phyloP scores from a whole-genome alignment of 2,888 invertebrate species.

The Pelosia muscerda region DNA sequence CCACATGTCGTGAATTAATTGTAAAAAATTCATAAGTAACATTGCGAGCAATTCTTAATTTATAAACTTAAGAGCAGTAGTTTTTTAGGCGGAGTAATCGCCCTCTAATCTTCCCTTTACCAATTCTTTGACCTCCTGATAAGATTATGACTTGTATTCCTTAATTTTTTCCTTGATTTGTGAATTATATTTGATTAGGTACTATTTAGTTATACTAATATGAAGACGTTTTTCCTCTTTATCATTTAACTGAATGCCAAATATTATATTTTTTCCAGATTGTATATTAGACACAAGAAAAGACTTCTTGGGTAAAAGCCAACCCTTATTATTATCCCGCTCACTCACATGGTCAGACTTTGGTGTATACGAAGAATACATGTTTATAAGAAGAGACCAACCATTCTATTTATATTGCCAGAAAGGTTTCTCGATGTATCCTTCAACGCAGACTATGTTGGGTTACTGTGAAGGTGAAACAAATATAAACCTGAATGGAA shows the following conservation, averaged over 20 bases:
- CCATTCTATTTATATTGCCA: slow-evolving; percentile 58
- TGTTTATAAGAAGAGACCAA: slow-evolving; percentile 48
- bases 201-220: neutral
- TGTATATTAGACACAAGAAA: slow-evolving; percentile 58
- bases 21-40: no score
- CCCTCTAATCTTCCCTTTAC: no score
- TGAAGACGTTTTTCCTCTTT: no score
- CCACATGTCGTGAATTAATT: no score
- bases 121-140: neutral
- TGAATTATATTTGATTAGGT: neutral
- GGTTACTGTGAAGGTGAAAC: slow-evolving; percentile 55
- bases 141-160: neutral
- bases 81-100: no score
- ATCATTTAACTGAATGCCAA: neutral
- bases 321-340: slow-evolving; percentile 56
- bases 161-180: neutral
- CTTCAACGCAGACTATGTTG: slow-evolving; percentile 25
- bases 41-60: no score
- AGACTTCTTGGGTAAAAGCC: slow-evolving; percentile 45
- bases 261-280: slow-evolving; percentile 55
- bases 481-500: slow-evolving; percentile 47
- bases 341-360: slow-evolving; percentile 40
- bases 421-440: slow-evolving; percentile 44
- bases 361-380: slow-evolving; percentile 39
- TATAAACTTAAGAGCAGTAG: no score